A percentile compares a stretch with the other conserved stretches of the same genome.
These are phyloP conservation scores for Caretta caretta DNA, from an alignment of 2,113 vertebrate species.

Conservation along the genomic window DNA sequence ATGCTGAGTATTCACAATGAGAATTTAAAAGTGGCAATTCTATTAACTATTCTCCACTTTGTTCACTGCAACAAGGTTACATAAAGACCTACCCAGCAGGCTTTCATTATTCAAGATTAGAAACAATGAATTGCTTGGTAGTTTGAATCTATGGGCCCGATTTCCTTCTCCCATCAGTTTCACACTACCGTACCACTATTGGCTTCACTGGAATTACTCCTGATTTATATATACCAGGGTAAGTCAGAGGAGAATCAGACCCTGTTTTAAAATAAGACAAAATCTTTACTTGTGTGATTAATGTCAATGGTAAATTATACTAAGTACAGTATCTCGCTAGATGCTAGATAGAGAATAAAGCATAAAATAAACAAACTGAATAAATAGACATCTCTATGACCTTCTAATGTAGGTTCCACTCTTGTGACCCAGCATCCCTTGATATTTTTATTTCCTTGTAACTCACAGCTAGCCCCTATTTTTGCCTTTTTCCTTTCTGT, in stretches of 20 bases:
- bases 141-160: background rate
- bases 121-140: conserved; percentile 30
- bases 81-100: conserved; percentile 50
- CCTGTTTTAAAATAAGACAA: background rate
- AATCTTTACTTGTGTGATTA: conserved; percentile 15
- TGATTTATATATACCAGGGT: background rate
- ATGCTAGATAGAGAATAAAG: conserved; percentile 33
- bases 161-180: conserved; percentile 28
- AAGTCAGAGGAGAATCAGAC: background rate
- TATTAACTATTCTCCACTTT: conserved; percentile 68
- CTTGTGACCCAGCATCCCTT: background rate
- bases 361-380: background rate
- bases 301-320: background rate
- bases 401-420: conserved; percentile 3
- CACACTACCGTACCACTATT: background rate
- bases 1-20: conserved; percentile 60
- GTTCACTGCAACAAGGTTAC: conserved; percentile 64
- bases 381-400: background rate
- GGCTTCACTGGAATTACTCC: background rate
- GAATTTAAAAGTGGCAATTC: conserved; percentile 71
- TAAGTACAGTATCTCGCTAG: background rate
- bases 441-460: conserved; percentile 1
- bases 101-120: conserved; percentile 35
- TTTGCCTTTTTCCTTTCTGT: background rate
- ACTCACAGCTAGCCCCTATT: conserved; percentile 14